Evolutionary conservation across 2,113 vertebrate species (phyloP).

Genomic region (Corythornis vintsioides): DNA sequence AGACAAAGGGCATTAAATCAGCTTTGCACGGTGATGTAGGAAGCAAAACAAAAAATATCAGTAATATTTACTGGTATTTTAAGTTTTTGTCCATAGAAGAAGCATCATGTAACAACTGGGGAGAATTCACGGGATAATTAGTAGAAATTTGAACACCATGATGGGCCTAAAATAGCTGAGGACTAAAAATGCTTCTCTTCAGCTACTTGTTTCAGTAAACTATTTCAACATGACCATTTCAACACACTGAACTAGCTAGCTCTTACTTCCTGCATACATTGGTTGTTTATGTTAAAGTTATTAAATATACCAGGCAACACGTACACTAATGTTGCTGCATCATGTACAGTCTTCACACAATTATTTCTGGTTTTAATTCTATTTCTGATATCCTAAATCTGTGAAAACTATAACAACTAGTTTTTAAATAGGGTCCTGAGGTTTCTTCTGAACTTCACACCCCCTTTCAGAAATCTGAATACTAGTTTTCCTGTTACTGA

Average conservation of each 20-base stretch:
- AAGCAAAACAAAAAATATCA: background rate
- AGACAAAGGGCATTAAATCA: conserved; percentile 27
- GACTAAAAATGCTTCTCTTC: background rate
- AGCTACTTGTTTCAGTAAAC: background rate
- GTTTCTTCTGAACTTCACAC: background rate
- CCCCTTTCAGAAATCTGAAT: background rate
- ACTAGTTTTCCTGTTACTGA: background rate
- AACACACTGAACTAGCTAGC: background rate
- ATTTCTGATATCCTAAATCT: background rate
- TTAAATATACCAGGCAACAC: background rate
- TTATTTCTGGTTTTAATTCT: background rate
- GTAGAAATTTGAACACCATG: conserved; percentile 43
- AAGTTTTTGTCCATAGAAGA: background rate
- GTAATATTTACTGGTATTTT: background rate
- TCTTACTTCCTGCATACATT: background rate
- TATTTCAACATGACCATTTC: background rate
- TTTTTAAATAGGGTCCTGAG: background rate
- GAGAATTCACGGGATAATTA: conserved; percentile 37
- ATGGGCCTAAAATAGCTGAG: background rate
- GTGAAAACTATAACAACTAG: background rate
- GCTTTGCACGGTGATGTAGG: background rate
- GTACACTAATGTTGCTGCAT: background rate
- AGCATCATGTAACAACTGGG: background rate
- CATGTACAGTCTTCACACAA: background rate
- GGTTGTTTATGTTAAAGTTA: background rate